phyloP scores from a whole-genome alignment of 2,888 invertebrate species.

The Steinernema carpocapsae region DNA sequence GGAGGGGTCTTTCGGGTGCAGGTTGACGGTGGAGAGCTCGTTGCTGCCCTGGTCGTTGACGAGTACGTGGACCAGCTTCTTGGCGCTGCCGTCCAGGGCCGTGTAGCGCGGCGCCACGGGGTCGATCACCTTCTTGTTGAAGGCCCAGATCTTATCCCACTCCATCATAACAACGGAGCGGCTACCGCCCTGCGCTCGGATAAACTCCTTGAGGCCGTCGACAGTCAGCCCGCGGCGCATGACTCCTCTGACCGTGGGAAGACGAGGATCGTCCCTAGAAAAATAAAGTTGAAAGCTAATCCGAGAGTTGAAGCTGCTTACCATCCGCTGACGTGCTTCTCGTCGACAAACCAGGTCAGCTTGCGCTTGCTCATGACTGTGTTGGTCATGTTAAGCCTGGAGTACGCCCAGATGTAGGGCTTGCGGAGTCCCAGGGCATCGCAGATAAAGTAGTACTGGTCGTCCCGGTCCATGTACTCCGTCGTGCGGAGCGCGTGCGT shows the following conservation, averaged over 20 bases:
- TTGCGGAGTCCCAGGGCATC: slow-evolving; percentile 83
- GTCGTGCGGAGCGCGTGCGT: slow-evolving; percentile 96
- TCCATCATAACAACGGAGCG: slow-evolving; percentile 98
- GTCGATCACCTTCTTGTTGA: slow-evolving; percentile 98
- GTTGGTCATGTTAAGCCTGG: slow-evolving; percentile 94
- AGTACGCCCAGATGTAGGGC: slow-evolving; percentile 94
- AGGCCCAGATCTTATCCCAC: slow-evolving; percentile 99
- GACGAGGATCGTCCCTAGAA: slow-evolving; percentile 91
- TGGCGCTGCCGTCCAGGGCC: slow-evolving; percentile 72
- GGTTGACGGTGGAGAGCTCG: slow-evolving; percentile 35
- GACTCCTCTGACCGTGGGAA: slow-evolving; percentile 96
- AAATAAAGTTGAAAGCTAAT: slow-evolving; percentile 2
- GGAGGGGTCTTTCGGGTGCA: slow-evolving; percentile 74
- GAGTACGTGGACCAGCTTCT: slow-evolving; percentile 8
- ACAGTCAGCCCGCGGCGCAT: slow-evolving; percentile 94
- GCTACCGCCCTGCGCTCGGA: slow-evolving; percentile 93
- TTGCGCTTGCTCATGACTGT: slow-evolving; percentile 97
- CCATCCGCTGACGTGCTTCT: slow-evolving; percentile 95
- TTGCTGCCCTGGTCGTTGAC: slow-evolving; percentile 67
- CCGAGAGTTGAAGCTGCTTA: slow-evolving; percentile 63
- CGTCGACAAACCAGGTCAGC: slow-evolving; percentile 95
- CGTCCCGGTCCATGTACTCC: slow-evolving; percentile 96
- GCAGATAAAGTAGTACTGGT: slow-evolving; percentile 93
- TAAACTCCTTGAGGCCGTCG: slow-evolving; percentile 93
- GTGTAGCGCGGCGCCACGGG: slow-evolving; percentile 92